Percentiles rank a stretch among this genome's conserved stretches.
phyloP scores from a whole-genome alignment of 2,888 invertebrate genomes.

The Tetragonisca angustula region DNA sequence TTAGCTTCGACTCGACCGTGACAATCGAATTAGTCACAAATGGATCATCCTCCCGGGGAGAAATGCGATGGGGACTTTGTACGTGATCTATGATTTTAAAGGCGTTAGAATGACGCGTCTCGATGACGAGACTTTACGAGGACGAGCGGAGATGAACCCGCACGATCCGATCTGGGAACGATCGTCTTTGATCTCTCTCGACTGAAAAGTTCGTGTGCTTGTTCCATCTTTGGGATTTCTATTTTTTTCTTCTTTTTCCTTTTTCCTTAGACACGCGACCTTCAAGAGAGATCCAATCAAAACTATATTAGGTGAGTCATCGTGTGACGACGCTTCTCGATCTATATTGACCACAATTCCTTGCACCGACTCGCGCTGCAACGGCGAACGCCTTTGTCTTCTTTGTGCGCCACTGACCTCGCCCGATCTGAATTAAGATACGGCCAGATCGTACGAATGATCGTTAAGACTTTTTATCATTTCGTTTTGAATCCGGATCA shows the following conservation, averaged over 20 bases:
- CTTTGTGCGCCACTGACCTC: background rate
- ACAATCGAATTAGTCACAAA: constrained; percentile 31
- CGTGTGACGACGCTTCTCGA: background rate
- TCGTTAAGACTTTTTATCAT: background rate
- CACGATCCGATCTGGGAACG: background rate
- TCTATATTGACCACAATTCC: background rate
- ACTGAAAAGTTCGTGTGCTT: background rate
- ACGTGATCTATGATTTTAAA: constrained; percentile 11
- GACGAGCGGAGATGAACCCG: background rate
- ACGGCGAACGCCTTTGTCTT: background rate
- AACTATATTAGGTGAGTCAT: constrained; percentile 27
- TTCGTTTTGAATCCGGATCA: background rate
- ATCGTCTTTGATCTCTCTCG: background rate
- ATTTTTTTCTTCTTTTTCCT: background rate
- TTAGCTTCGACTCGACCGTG: constrained; percentile 32
- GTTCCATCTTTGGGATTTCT: constrained; percentile 11
- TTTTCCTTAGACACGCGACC: background rate
- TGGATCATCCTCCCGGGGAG: constrained; percentile 12
- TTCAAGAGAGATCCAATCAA: constrained; percentile 25
- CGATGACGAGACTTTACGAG: background rate
- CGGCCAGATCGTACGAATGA: background rate
- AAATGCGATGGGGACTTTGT: constrained; percentile 19
- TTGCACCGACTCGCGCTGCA: background rate
- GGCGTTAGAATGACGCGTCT: background rate
- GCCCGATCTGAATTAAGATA: background rate